Evolutionary conservation across 2,888 invertebrate species (phyloP).

Genomic region (Atrina japonica): DNA sequence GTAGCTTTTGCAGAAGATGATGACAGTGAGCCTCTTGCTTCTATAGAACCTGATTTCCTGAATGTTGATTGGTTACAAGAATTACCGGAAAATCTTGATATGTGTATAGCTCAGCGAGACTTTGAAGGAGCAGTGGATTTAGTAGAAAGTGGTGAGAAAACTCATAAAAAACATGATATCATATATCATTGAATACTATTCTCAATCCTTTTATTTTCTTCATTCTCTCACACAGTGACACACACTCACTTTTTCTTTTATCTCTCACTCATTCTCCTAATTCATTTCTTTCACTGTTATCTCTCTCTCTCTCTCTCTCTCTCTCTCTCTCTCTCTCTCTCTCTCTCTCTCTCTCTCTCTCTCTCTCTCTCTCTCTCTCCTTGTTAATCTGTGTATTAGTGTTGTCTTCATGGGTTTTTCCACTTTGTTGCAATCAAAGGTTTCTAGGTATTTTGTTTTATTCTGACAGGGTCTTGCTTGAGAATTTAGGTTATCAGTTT

Average conservation of each 20-base stretch:
- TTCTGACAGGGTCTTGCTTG: too few species aligned
- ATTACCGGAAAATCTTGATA: conserved; percentile 96
- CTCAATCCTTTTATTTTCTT: background rate
- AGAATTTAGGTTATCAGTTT: too few species aligned
- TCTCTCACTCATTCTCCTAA: too few species aligned
- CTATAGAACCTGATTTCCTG: conserved; percentile 73
- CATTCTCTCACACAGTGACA: background rate
- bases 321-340: too few species aligned
- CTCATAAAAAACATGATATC: background rate
- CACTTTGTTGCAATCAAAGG: too few species aligned
- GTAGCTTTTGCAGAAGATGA: conserved; percentile 63
- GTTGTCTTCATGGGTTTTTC: too few species aligned
- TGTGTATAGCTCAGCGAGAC: conserved; percentile 95
- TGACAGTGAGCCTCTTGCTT: conserved; percentile 51
- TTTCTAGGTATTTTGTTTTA: too few species aligned
- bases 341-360: too few species aligned
- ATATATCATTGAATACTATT: background rate
- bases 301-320: too few species aligned
- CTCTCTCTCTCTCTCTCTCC: too few species aligned
- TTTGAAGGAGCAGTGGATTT: conserved; percentile 95
- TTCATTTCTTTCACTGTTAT: too few species aligned
- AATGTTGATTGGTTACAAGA: conserved; percentile 89
- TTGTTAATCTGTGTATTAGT: too few species aligned
- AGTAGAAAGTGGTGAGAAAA: conserved; percentile 84
- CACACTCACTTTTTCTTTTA: background rate